These are phyloP conservation scores for Drosophila austrosaltans DNA, from an alignment of 2,888 invertebrate genomes.

Conservation along the genomic window DNA sequence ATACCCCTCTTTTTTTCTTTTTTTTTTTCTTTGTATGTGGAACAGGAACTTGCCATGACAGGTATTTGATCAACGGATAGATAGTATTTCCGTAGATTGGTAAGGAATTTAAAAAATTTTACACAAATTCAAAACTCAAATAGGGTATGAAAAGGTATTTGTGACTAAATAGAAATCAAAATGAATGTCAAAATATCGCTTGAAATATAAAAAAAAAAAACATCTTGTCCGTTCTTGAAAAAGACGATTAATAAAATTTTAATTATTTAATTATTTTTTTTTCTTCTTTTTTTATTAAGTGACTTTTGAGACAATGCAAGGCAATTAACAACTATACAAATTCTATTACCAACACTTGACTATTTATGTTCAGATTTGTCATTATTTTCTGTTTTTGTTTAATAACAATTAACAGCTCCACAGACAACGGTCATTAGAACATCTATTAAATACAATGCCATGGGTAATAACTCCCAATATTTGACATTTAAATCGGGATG, in stretches of 20 bases:
- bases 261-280: not conserved
- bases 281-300: not conserved
- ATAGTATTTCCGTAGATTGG: too few relatives aligned
- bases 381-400: conserved; percentile 2
- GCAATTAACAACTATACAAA: conserved; percentile 4
- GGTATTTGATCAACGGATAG: not conserved
- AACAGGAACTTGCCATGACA: conserved; percentile 2
- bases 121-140: too few relatives aligned
- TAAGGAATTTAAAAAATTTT: too few relatives aligned
- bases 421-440: conserved; percentile 33
- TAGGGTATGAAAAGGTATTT: too few relatives aligned
- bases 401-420: conserved; percentile 4
- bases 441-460: conserved; percentile 26
- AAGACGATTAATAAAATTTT: not conserved
- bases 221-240: not conserved
- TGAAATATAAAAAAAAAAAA: too few relatives aligned
- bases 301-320: not conserved
- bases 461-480: not conserved
- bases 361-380: conserved; percentile 1
- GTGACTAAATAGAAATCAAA: too few relatives aligned
- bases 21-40: not conserved
- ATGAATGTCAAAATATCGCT: too few relatives aligned
- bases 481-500: conserved; percentile 23
- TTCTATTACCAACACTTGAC: not conserved
- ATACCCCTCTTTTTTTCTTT: not conserved